phyloP scores from a whole-genome alignment of 2,113 vertebrate species.

The Motacilla tschutschensis region DNA sequence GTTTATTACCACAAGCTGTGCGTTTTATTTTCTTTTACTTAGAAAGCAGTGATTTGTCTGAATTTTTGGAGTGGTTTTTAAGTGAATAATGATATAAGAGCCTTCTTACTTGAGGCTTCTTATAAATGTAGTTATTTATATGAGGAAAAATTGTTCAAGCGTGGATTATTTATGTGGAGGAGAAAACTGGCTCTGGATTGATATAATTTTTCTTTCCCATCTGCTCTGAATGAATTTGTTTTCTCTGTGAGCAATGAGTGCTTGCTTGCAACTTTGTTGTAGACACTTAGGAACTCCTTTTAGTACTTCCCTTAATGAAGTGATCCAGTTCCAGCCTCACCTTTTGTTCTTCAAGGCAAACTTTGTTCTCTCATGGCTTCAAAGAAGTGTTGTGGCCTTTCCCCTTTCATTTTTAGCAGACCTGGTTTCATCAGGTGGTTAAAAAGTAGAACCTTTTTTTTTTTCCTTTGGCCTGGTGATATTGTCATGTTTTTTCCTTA shows the following conservation, averaged over 20 bases:
- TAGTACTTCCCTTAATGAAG: background rate
- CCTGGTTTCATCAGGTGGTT: background rate
- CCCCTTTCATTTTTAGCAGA: background rate
- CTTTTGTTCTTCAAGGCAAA: conserved; percentile 26
- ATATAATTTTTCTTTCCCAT: conserved; percentile 26
- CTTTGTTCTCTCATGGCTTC: background rate
- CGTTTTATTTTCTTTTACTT: conserved; percentile 42
- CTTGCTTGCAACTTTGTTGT: conserved; percentile 5
- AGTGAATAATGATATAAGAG: conserved; percentile 53
- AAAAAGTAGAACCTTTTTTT: background rate
- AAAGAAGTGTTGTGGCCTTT: background rate
- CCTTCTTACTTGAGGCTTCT: conserved; percentile 37
- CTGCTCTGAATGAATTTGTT: conserved; percentile 11
- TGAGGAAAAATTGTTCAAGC: conserved; percentile 26
- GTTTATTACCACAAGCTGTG: conserved; percentile 49
- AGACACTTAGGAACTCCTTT: background rate
- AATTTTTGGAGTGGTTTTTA: conserved; percentile 51
- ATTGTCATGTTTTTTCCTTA: background rate
- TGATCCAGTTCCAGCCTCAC: background rate
- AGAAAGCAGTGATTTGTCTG: conserved; percentile 47
- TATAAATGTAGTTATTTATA: conserved; percentile 50
- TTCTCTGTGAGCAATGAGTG: background rate
- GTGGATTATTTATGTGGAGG: conserved; percentile 28
- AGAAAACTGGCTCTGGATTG: conserved; percentile 13
- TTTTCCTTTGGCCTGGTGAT: background rate